Evolutionary conservation across 2,797 vertebrate species (phyloP).

Genomic region (Ctenosaura bakeri): DNA sequence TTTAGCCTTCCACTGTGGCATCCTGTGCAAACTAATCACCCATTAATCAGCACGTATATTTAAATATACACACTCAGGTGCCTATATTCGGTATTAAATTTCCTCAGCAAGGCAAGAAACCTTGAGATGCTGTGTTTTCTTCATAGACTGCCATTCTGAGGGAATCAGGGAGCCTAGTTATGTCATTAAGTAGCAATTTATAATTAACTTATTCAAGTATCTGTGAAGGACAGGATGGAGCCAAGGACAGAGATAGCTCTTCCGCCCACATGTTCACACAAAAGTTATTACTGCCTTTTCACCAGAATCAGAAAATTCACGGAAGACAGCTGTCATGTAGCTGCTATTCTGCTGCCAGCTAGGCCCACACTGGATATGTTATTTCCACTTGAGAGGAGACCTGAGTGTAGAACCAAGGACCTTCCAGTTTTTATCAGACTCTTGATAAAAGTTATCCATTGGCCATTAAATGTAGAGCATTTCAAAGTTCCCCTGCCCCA

Average conservation of each 20-base stretch:
- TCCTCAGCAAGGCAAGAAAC: conserved; percentile 55
- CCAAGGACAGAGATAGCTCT: conserved; percentile 65
- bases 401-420: conserved; percentile 8
- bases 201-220: conserved; percentile 79
- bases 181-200: conserved; percentile 76
- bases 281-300: conserved; percentile 75
- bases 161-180: conserved; percentile 73
- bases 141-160: conserved; percentile 72
- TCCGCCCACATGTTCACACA: conserved; percentile 69
- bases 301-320: conserved; percentile 61
- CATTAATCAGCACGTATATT: neutral
- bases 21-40: neutral
- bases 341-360: conserved; percentile 58
- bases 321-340: conserved; percentile 61
- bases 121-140: conserved; percentile 62
- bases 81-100: neutral
- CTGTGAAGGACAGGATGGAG: conserved; percentile 70
- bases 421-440: neutral
- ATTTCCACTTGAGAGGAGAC: conserved; percentile 22
- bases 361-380: conserved; percentile 41
- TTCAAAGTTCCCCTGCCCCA: neutral
- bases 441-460: neutral
- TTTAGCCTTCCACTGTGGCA: neutral
- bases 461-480: neutral
- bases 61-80: neutral